Evolutionary conservation across 1,140 invertebrate species (phyloP), one percentile per base, ranked within the genome.

Genomic region (Meloidogyne exigua): DNA sequence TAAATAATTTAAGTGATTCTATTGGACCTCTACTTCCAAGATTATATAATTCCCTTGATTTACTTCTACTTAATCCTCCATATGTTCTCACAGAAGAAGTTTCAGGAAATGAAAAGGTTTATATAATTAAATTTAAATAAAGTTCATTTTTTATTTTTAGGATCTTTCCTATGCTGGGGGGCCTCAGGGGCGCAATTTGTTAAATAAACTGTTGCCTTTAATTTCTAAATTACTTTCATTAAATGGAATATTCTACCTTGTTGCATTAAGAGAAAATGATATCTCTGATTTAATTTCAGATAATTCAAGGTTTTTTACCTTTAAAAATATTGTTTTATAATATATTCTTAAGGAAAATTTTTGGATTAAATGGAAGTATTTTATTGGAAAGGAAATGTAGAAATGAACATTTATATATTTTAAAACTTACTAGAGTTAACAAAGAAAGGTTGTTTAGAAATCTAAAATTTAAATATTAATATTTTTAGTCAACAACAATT

Each of bases 21-120:
- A 15, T 44, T 44, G 42, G 42, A 44, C 42, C 42, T 15, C 18
- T 44, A 44, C 1, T 44, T 44, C 42, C 42, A 15, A 63, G 69
- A 25, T 62, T 83, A 49, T 21, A 15, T 18, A 32, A 77, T 32
- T 39, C 82, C 70, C 87, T 91, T 85, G 96, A 99, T 90, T 75
- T 98, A 25, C 89, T 99, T 69, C 83, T 99, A 68, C 99, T 97
- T 83, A 99, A 99, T 91, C 96, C 96, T 1, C 96, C 96, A 0
- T 99, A 99, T 90, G 95, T 98, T 64, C 92, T 93, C 0, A 97
- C 95, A 1, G 79, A 85, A 67, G 73, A 85, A n/a, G 67, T 66
- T 21, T 57, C 85, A 18, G 10, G 26, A 42, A 71, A 66, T 68
- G 75, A 64, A 26, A 28, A 81, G 72, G 79, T 23, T n/a, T 57